These are phyloP conservation scores for Cephalopterus ornatus DNA, from an alignment of 2,113 vertebrate species.

Conservation along the genomic window DNA sequence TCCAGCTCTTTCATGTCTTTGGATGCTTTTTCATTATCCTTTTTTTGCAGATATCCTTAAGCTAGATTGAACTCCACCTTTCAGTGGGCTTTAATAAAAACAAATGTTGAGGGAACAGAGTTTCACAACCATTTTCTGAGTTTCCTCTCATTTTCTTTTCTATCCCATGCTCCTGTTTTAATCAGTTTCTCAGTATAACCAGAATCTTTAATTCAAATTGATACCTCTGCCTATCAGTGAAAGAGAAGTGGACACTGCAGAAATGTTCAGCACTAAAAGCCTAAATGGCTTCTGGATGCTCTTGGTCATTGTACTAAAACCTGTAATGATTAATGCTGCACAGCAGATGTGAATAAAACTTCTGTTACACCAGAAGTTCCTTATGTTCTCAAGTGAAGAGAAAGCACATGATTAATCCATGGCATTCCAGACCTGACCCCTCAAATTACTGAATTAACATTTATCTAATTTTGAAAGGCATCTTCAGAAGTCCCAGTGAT, in stretches of 20 bases:
- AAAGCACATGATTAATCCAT: background rate
- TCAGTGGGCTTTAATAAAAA: background rate
- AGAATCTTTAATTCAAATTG: background rate
- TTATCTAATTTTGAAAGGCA: background rate
- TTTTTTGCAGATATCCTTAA: background rate
- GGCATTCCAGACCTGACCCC: background rate
- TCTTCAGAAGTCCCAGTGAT: background rate
- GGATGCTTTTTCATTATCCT: background rate
- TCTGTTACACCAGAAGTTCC: background rate
- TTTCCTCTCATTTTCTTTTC: background rate
- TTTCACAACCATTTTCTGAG: background rate
- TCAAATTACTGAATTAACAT: background rate
- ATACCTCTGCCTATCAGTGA: background rate
- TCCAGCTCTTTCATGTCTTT: slow-evolving; percentile 20
- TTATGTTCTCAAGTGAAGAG: background rate
- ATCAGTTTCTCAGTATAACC: background rate
- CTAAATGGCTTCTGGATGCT: background rate
- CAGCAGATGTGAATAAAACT: background rate
- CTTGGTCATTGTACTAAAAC: background rate
- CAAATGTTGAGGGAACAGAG: background rate
- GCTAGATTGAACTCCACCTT: background rate
- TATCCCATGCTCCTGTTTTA: background rate
- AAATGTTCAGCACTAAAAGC: background rate
- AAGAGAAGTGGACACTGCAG: background rate
- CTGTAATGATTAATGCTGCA: background rate